phyloP scores from a whole-genome alignment of 2,113 vertebrate species.

The Patagioenas fasciata region DNA sequence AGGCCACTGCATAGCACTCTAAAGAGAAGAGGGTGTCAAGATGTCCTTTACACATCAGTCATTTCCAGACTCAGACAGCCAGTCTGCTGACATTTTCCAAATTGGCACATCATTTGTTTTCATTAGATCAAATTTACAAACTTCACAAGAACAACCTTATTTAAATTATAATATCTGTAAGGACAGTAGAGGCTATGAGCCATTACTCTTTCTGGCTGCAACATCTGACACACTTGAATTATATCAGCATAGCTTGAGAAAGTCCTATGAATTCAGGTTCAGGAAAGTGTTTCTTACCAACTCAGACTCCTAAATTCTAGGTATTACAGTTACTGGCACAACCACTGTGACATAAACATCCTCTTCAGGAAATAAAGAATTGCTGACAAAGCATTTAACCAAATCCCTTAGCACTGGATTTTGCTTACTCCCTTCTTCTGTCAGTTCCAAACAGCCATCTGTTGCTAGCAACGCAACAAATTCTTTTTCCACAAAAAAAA shows the following conservation, averaged over 20 bases:
- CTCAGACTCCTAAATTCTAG: not conserved
- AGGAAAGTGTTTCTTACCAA: not conserved
- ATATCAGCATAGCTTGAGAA: not conserved
- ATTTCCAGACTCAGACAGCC: not conserved
- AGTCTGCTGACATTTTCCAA: not conserved
- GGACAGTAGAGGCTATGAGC: not conserved
- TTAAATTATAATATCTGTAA: not conserved
- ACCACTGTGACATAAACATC: not conserved
- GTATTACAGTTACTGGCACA: not conserved
- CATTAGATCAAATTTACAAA: not conserved
- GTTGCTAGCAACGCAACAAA: not conserved
- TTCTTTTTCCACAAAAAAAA: not conserved
- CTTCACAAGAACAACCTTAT: not conserved
- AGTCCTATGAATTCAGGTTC: not conserved
- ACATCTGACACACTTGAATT: not conserved
- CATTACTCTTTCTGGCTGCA: not conserved
- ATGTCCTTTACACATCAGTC: not conserved
- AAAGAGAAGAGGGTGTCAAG: not conserved
- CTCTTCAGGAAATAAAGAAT: not conserved
- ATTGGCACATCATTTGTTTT: not conserved
- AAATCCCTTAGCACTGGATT: not conserved
- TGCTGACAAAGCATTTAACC: constrained; percentile 12
- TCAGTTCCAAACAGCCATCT: not conserved
- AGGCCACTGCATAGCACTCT: not conserved
- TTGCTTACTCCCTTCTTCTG: not conserved